Percentiles rank a stretch among this genome's conserved stretches.
These are phyloP conservation scores for Eristalis tenax DNA, from an alignment of 2,888 invertebrate species.

Conservation along the genomic window DNA sequence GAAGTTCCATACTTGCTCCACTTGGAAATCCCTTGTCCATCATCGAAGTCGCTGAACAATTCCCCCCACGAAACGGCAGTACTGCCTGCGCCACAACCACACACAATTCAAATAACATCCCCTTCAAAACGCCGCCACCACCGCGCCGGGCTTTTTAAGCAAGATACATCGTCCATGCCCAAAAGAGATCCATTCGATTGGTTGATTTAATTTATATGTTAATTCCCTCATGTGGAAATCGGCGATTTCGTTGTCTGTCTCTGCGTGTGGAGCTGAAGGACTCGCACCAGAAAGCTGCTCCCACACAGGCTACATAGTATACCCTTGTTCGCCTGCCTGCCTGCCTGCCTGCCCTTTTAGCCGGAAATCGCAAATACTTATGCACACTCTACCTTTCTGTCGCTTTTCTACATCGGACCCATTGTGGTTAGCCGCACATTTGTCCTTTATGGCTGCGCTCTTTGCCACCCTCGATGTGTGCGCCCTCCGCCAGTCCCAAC, in stretches of 20 bases:
- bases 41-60: too few relatives aligned
- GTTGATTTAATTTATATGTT: slow-evolving; percentile 67
- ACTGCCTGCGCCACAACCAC: too few relatives aligned
- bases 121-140: background rate
- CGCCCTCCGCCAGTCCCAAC: too few relatives aligned
- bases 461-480: slow-evolving; percentile 28
- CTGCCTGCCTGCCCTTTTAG: slow-evolving; percentile 15
- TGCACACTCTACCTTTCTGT: background rate
- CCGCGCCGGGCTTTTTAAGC: background rate
- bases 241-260: slow-evolving; percentile 22
- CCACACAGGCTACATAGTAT: background rate
- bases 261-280: too few relatives aligned
- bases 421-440: slow-evolving; percentile 63
- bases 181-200: slow-evolving; percentile 7
- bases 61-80: too few relatives aligned
- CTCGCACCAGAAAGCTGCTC: too few relatives aligned
- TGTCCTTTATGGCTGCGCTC: slow-evolving; percentile 63
- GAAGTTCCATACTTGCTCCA: too few relatives aligned
- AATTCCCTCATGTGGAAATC: slow-evolving; percentile 61
- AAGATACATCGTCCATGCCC: background rate
- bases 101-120: background rate
- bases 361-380: slow-evolving; percentile 14
- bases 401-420: slow-evolving; percentile 45
- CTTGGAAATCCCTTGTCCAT: too few relatives aligned
- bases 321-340: background rate